Evolutionary conservation across 2,113 vertebrate genomes (phyloP).

Genomic region (Pyxicephalus adspersus): DNA sequence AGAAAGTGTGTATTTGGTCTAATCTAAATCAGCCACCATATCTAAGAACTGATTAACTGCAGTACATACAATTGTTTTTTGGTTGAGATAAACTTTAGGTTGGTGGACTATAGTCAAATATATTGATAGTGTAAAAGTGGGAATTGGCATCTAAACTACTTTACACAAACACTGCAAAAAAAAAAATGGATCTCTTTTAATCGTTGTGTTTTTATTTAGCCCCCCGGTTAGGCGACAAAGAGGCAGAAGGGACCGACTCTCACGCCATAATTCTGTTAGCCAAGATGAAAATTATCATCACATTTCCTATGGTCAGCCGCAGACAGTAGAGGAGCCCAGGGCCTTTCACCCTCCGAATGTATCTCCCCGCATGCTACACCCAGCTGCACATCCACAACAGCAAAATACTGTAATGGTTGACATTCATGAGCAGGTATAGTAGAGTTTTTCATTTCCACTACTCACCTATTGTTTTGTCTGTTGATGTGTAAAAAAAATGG

Average conservation of each 20-base stretch:
- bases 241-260: constrained; percentile 86
- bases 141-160: too few relatives aligned
- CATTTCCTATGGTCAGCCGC: constrained; percentile 85
- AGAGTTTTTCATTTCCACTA: too few relatives aligned
- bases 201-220: constrained; percentile 64
- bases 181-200: too few relatives aligned
- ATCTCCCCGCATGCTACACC: constrained; percentile 90
- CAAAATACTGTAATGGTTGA: constrained; percentile 92
- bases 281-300: constrained; percentile 95
- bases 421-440: constrained; percentile 89
- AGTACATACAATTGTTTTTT: too few relatives aligned
- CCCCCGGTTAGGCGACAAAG: constrained; percentile 92
- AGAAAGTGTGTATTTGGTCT: too few relatives aligned
- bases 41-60: too few relatives aligned
- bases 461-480: not conserved
- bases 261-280: constrained; percentile 82
- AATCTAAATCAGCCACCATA: too few relatives aligned
- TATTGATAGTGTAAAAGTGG: too few relatives aligned
- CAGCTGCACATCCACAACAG: constrained; percentile 88
- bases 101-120: too few relatives aligned
- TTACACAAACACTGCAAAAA: too few relatives aligned
- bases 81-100: too few relatives aligned
- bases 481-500: not conserved
- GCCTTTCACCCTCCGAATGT: constrained; percentile 92
- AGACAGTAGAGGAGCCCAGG: constrained; percentile 89